Percentiles rank a stretch among this genome's conserved stretches.
These are phyloP conservation scores for Manacus vitellinus DNA, from an alignment of 2,113 vertebrate species.

Conservation along the genomic window DNA sequence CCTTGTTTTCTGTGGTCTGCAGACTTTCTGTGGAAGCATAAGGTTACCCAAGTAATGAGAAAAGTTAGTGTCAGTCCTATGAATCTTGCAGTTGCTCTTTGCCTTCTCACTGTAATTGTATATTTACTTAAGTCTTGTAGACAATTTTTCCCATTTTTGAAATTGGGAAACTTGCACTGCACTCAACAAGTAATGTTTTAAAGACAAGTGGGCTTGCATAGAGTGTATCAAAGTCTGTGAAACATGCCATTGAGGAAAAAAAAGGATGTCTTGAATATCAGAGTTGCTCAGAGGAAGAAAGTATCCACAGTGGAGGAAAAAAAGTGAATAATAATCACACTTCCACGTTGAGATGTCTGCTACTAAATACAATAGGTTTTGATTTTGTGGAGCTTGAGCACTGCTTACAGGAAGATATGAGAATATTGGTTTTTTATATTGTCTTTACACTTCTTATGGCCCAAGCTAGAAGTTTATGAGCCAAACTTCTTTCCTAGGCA, in stretches of 20 bases:
- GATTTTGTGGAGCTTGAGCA: background rate
- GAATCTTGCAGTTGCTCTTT: background rate
- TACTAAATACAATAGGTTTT: background rate
- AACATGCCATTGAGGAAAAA: background rate
- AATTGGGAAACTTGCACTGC: background rate
- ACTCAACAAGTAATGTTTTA: background rate
- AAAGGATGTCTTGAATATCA: background rate
- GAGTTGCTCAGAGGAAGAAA: background rate
- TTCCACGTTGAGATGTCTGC: background rate
- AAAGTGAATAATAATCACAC: background rate
- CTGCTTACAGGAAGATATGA: background rate
- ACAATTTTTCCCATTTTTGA: background rate
- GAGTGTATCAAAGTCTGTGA: background rate
- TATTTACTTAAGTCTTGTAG: accelerated
- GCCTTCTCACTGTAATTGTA: background rate
- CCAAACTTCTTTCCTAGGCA: background rate
- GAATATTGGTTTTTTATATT: background rate
- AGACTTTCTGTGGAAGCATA: background rate
- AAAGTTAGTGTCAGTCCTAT: background rate
- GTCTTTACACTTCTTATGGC: background rate
- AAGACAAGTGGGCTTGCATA: background rate
- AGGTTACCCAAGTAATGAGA: background rate
- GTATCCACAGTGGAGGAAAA: background rate
- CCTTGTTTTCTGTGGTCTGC: background rate
- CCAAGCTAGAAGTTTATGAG: background rate